These are phyloP conservation scores for Cerceris ruficornis DNA, from an alignment of 2,888 invertebrate species.

Conservation along the genomic window DNA sequence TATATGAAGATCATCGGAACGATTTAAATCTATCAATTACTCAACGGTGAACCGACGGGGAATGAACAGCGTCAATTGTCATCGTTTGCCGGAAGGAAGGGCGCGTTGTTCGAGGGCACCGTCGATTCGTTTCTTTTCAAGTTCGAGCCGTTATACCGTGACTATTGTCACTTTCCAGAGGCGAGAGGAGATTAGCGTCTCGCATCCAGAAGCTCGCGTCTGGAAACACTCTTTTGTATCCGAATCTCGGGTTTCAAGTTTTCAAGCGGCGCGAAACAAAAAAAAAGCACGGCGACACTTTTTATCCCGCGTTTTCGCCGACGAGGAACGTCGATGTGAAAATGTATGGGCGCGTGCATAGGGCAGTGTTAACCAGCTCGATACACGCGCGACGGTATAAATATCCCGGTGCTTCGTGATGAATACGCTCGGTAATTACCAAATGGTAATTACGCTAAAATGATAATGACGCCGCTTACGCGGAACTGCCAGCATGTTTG, in stretches of 20 bases:
- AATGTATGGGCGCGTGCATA: constrained; percentile 29
- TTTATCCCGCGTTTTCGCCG: not conserved
- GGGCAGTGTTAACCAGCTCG: constrained; percentile 42
- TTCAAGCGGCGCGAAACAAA: not conserved
- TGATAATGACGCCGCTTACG: constrained; percentile 65
- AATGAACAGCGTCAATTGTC: no score
- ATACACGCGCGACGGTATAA: constrained; percentile 53
- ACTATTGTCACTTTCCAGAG: not conserved
- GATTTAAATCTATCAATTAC: no score
- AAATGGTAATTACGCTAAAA: constrained; percentile 69
- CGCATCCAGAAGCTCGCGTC: not conserved
- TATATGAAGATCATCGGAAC: no score
- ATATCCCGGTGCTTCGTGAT: constrained; percentile 56
- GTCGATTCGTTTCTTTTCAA: no score
- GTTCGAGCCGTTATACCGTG: no score
- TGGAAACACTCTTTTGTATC: not conserved
- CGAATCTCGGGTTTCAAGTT: not conserved
- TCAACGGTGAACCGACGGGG: no score
- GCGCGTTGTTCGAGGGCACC: no score
- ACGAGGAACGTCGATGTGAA: constrained; percentile 8
- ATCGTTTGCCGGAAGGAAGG: no score
- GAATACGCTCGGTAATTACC: constrained; percentile 65
- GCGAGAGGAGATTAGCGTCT: not conserved
- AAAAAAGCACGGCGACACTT: not conserved
- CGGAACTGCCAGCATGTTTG: constrained; percentile 54